phyloP scores from a whole-genome alignment of 2,113 vertebrate species.

The Eleginops maclovinus region DNA sequence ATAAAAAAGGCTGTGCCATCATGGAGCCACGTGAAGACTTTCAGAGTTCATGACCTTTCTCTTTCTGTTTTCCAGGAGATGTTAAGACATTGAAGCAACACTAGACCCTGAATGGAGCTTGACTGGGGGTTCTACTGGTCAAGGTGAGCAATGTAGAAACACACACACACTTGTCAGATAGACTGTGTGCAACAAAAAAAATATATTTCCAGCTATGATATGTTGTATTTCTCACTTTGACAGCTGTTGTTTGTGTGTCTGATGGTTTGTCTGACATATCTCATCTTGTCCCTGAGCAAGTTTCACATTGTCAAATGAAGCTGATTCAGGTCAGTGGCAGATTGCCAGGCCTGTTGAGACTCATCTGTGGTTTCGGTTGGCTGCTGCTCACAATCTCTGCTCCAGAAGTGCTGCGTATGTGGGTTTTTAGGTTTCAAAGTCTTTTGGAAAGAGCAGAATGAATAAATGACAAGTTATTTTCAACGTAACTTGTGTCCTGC shows the following conservation, averaged over 20 bases:
- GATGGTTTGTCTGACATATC: conserved; percentile 7
- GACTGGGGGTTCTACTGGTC: conserved; percentile 66
- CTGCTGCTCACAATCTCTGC: conserved; percentile 19
- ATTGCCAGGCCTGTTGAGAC: conserved; percentile 54
- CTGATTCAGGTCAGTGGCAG: conserved; percentile 51
- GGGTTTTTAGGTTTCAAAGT: background rate
- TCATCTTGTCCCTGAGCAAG: conserved; percentile 28
- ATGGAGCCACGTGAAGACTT: conserved; percentile 7
- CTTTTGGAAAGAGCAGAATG: background rate
- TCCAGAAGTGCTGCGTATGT: background rate
- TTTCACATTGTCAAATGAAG: conserved; percentile 45
- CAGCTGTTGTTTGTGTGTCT: conserved; percentile 17
- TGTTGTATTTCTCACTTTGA: conserved; percentile 5
- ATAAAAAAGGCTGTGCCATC: background rate
- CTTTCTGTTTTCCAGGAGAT: conserved; percentile 58
- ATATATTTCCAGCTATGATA: conserved; percentile 7
- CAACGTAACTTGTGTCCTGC: no score
- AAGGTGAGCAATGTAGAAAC: conserved; percentile 64
- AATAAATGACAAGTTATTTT: no score
- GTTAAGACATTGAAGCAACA: conserved; percentile 62
- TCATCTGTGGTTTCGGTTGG: conserved; percentile 56
- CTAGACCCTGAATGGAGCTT: conserved; percentile 68
- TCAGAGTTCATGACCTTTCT: conserved; percentile 31
- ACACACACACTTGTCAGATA: background rate
- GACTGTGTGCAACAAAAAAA: conserved; percentile 6